Percentiles rank a stretch among this genome's conserved stretches.
Conservation (phyloP, 2,113 vertebrate genomes). For the Grammomys dolichurus region DNA sequence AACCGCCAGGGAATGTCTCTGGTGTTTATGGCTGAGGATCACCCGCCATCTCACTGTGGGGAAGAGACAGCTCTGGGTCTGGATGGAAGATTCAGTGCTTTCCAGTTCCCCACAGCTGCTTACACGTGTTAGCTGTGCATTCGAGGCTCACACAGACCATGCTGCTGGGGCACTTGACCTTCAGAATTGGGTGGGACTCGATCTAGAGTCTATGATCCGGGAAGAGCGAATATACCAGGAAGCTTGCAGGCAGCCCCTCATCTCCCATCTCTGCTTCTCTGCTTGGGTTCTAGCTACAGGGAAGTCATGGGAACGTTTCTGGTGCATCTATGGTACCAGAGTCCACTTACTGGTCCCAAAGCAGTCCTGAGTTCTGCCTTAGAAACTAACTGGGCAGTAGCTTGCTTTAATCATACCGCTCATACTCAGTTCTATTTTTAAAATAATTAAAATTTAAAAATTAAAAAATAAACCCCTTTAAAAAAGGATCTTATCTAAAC, state of each 20-base stretch:
- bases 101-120: background rate
- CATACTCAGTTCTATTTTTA: background rate
- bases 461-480: background rate
- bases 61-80: background rate
- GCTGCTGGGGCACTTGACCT: background rate
- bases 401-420: background rate
- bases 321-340: background rate
- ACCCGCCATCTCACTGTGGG: background rate
- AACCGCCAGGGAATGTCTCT: conserved; percentile 8
- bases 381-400: background rate
- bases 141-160: background rate
- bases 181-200: background rate
- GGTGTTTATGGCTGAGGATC: background rate
- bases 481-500: background rate
- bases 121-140: background rate
- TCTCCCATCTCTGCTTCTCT: background rate
- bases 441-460: too few species aligned
- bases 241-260: background rate
- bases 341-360: background rate
- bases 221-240: background rate
- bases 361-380: background rate
- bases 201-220: background rate
- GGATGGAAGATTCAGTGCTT: background rate
- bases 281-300: background rate
- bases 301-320: background rate